Evolutionary conservation across 2,888 invertebrate species (phyloP).

Genomic region (Pseudoips prasinana): DNA sequence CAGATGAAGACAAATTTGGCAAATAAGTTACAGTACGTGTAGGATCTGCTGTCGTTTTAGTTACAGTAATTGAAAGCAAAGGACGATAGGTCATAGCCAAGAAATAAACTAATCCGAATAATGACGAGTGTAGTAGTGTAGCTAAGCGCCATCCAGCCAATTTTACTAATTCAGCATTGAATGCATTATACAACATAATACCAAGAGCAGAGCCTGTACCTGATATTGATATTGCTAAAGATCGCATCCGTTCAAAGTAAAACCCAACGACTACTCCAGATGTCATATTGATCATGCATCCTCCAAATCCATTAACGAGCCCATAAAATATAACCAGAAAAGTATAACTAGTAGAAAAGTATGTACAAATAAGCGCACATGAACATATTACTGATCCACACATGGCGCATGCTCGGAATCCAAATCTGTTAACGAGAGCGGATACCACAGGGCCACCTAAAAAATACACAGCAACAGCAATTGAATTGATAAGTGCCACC

Average conservation of each 20-base stretch:
- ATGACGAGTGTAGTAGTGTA: conserved; percentile 60
- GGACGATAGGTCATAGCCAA: conserved; percentile 63
- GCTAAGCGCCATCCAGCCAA: conserved; percentile 62
- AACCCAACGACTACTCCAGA: conserved; percentile 64
- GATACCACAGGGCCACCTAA: conserved; percentile 59
- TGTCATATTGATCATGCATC: conserved; percentile 60
- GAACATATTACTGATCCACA: conserved; percentile 57
- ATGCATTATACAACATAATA: conserved; percentile 56
- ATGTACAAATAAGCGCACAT: conserved; percentile 51
- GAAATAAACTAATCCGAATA: conserved; percentile 59
- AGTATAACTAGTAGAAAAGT: conserved; percentile 50
- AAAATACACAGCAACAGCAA: conserved; percentile 63
- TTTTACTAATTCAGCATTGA: conserved; percentile 54
- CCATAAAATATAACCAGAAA: conserved; percentile 61
- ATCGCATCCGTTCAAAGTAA: conserved; percentile 67
- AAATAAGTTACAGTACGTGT: conserved; percentile 67
- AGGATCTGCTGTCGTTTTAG: conserved; percentile 52
- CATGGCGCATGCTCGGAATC: conserved; percentile 67
- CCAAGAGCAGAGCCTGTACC: conserved; percentile 64
- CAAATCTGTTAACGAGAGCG: conserved; percentile 69
- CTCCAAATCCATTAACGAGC: conserved; percentile 57
- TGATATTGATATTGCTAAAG: conserved; percentile 59
- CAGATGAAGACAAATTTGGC: conserved; percentile 54
- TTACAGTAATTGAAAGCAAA: conserved; percentile 58
- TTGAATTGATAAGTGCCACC: conserved; percentile 60